Conservation (phyloP, 2,888 invertebrate species). For the Falcaria lacertinaria region DNA sequence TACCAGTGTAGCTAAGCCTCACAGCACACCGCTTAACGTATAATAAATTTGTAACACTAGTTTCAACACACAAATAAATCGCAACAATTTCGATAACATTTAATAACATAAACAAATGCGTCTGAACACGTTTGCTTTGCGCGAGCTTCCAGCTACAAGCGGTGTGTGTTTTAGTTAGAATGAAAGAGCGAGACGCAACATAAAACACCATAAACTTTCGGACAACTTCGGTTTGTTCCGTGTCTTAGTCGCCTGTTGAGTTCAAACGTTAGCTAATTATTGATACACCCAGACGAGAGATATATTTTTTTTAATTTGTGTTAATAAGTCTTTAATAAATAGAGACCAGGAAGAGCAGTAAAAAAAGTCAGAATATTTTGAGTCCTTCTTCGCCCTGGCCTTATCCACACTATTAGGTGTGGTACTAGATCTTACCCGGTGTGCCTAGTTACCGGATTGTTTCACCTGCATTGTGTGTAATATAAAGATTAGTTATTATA, state of each 20-base stretch:
- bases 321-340: too few species aligned
- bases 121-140: conserved; percentile 23
- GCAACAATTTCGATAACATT: conserved; percentile 49
- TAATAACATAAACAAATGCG: conserved; percentile 46
- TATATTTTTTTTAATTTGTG: too few species aligned
- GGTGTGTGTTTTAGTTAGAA: conserved; percentile 53
- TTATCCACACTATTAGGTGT: too few species aligned
- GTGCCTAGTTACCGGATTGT: too few species aligned
- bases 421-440: too few species aligned
- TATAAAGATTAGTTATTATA: too few species aligned
- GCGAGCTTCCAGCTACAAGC: conserved; percentile 42
- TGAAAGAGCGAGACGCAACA: conserved; percentile 55
- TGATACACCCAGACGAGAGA: conserved; percentile 24
- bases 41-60: conserved; percentile 29
- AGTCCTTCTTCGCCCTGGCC: too few species aligned
- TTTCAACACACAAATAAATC: conserved; percentile 48
- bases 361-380: too few species aligned
- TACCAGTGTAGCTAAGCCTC: conserved; percentile 25
- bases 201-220: conserved; percentile 68
- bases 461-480: too few species aligned
- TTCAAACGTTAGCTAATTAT: conserved; percentile 38
- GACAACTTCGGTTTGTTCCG: conserved; percentile 56
- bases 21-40: conserved; percentile 18
- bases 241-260: conserved; percentile 35
- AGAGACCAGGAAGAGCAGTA: too few species aligned